Evolutionary conservation across 2,888 invertebrate species (phyloP), one percentile per base, ranked within the genome.

Genomic region (Spilosoma lubricipeda): DNA sequence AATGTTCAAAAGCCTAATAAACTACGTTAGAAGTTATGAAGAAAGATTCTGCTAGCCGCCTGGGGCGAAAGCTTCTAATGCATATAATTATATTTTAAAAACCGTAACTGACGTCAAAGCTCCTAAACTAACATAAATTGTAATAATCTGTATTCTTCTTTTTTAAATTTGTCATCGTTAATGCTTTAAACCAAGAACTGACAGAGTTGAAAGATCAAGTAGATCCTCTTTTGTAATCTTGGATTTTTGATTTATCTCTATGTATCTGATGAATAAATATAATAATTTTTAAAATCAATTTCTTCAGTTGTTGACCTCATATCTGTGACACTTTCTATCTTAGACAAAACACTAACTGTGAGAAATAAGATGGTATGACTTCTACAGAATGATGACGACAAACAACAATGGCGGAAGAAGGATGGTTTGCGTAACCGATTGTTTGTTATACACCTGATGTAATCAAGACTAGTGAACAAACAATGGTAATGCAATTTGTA

Each of bases 361-460:
- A 36, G 65, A 65, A 45, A 45, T 64, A 13, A n/a, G 45, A 45
- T 30, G 13, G 20, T 45, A n/a, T 45, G 20, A 33, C 33, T 70
- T 42, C 23, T 59, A 36, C 39, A 42, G 4, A 42, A 56, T 33
- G 9, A 59, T 74, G 67, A 74, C 64, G 64, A 59, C 59, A 63
- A 70, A 9, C 71, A 77, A 84, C 70, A 72, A 70, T 63, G 68
- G 68, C 52, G 67, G 45, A 71, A 75, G 73, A 70, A 81, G 45
- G 27, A 65, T 23, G n/a, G 67, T 48, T 70, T 70, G 65, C 23
- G 30, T 63, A 73, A 75, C 66, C 48, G 8, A 30, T 73, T 75
- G 66, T 73, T 67, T 71, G 70, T 59, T 39, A 48, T 27, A 65
- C 20, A n/a, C 45, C 59, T 69, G 48, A 70, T 64, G 72, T 72